phyloP scores from a whole-genome alignment of 2,888 invertebrate genomes.

The Agonopterix arenella region DNA sequence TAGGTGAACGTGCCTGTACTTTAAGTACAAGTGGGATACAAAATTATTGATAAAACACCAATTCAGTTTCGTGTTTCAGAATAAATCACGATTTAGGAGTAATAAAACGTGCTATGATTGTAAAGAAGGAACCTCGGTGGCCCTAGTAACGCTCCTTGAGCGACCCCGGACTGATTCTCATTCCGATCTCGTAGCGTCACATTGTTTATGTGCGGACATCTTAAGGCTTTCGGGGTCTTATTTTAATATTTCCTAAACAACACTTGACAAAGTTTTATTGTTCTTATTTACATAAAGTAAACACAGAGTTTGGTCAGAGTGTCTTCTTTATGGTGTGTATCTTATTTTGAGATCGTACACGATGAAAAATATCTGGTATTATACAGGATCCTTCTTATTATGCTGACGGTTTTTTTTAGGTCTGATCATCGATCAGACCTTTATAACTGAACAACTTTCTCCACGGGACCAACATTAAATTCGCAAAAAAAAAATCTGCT shows the following conservation, averaged over 20 bases:
- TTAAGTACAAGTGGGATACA: constrained; percentile 3
- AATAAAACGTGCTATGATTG: constrained; percentile 27
- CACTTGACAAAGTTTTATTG: constrained; percentile 5
- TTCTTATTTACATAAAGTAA: no score
- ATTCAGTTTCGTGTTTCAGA: constrained; percentile 14
- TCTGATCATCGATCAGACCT: no score
- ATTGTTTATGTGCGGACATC: constrained; percentile 17
- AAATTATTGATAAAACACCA: constrained; percentile 20
- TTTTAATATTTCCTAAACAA: constrained; percentile 7
- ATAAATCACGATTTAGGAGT: constrained; percentile 27
- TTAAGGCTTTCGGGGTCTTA: constrained; percentile 5
- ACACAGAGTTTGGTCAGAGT: no score
- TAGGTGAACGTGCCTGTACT: not conserved
- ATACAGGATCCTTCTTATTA: no score
- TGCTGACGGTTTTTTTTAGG: no score
- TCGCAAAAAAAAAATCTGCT: no score
- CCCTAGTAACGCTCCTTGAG: not conserved
- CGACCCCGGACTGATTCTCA: constrained; percentile 10
- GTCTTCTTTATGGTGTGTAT: no score
- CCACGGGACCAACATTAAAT: no score
- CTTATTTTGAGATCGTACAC: no score
- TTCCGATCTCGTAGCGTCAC: constrained; percentile 14
- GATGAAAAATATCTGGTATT: no score
- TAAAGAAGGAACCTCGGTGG: constrained; percentile 12
- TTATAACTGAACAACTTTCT: no score